phyloP scores from a whole-genome alignment of 2,113 vertebrate genomes.

The Desmodus rotundus region DNA sequence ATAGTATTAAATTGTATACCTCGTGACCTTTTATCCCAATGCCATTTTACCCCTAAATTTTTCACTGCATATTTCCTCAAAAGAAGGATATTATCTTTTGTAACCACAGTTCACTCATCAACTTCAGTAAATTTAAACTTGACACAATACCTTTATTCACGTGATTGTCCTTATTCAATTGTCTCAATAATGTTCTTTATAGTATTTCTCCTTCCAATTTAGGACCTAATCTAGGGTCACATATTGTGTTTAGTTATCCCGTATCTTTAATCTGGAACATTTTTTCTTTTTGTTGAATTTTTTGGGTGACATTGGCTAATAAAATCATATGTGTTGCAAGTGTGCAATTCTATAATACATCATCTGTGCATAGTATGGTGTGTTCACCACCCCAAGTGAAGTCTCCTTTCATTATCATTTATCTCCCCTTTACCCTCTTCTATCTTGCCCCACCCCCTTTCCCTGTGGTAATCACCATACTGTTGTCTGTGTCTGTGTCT shows the following conservation, averaged over 20 bases:
- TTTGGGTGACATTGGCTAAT: too few relatives aligned
- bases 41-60: neutral
- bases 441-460: too few relatives aligned
- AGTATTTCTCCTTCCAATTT: neutral
- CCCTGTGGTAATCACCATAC: too few relatives aligned
- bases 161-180: neutral
- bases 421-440: too few relatives aligned
- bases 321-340: too few relatives aligned
- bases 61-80: neutral
- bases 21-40: neutral
- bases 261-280: neutral
- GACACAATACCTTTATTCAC: neutral
- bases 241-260: neutral
- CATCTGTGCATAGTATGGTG: too few relatives aligned
- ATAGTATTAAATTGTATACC: neutral
- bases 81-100: neutral
- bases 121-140: neutral
- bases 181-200: neutral
- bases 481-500: too few relatives aligned
- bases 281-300: neutral
- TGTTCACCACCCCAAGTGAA: too few relatives aligned
- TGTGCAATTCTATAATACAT: too few relatives aligned
- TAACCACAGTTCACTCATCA: neutral
- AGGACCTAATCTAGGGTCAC: neutral
- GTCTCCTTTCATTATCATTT: too few relatives aligned